Base-by-base conservation (phyloP, 92 coral and sea anemone genomes). In the Hydrozoanthus gracilis region DNA sequence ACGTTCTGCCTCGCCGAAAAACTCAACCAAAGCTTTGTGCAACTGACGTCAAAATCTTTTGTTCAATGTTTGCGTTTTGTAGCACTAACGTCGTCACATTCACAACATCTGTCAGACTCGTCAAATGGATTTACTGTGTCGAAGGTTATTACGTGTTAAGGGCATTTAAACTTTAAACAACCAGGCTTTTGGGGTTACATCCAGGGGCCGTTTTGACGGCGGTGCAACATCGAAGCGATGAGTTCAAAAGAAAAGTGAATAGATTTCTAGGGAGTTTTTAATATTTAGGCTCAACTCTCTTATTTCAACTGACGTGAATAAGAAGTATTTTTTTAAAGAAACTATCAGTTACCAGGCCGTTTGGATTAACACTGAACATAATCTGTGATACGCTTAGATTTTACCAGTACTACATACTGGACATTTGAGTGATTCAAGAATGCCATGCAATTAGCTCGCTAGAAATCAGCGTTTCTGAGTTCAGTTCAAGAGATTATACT, bases 181-280 rank as follows among this genome's bases (percentile, higher is more conserved):
- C 82, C 67, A 77, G 51, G 14, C 11, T n/a, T n/a, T 74, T 16
- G 17, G 51, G 44, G 50, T 75, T 75, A n/a, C 62, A 71, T 71
- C 15, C 44, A 18, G n/a, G 44, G 16, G 50, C 79, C 44, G 35
- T 35, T 77, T 8, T 55, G 39, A n/a, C 56, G 20, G 56, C 62
- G 64, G 3, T 77, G 39, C 17, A 44, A 44, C 20, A 56, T 56
- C 8, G 56, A 52, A 56, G 6, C 7, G 64, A 56, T 11, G 6
- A 77, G 7, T 15, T 54, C 68, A 77, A 55, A 13, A 27, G 5
- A 15, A 10, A 56, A 8, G 64, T 58, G 16, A 14, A 16, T 4
- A 7, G 15, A 58, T 11, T 3, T 11, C 0, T 2, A 58, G 12
- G 64, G 15, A 14, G 3, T 14, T 8, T 3, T 58, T 58, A 2